Evolutionary conservation across 23 tunicate genomes (phyloP), one percentile per base, ranked within the genome.

Genomic region (Aplidium turbinatum): DNA sequence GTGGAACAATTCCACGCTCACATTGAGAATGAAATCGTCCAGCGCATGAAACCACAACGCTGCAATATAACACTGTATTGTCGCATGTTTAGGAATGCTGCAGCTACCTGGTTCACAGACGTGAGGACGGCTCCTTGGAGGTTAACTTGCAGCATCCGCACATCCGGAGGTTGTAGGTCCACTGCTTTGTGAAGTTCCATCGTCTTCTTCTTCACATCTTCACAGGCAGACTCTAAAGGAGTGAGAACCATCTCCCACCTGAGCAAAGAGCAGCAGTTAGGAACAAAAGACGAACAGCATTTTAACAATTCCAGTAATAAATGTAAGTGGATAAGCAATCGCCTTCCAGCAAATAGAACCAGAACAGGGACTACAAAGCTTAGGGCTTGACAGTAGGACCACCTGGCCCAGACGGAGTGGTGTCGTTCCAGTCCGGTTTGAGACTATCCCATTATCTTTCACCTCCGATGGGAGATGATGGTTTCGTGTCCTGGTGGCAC

Each of bases 121-220:
- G 96, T 89, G 18, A 89, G 68, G 18, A 89, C 84, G 1, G 96
- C 89, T 45, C 96, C 96, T 54, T 89, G 96, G 0, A 89, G 70
- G 38, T 89, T 89, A 50, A 89, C 82, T 56, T 89, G 96, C 28
- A 89, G 35, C 89, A 82, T 82, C 33, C 89, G 46, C 38, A 83
- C 81, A 75, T 89, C 96, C 24, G 89, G 76, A 18, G 89, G 92
- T 35, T 83, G 30, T 23, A 77, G 68, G 38, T 75, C 62, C 28
- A 72, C 85, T 26, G 84, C 76, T 27, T 38, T 36, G 20, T 85
- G 53, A 4, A 89, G 68, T 6, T 89, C 85, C 11, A 26, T 53
- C 3, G 96, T 77, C 68, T 89, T 89, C 38, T 70, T 77, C 56
- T 82, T 76, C 45, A 89, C 85, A 56, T 89, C 96, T 58, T 89